A percentile compares a stretch with the other conserved stretches of the same genome.
Conservation (phyloP, 1,140 invertebrate species). For the Drosophila seguyi region DNA sequence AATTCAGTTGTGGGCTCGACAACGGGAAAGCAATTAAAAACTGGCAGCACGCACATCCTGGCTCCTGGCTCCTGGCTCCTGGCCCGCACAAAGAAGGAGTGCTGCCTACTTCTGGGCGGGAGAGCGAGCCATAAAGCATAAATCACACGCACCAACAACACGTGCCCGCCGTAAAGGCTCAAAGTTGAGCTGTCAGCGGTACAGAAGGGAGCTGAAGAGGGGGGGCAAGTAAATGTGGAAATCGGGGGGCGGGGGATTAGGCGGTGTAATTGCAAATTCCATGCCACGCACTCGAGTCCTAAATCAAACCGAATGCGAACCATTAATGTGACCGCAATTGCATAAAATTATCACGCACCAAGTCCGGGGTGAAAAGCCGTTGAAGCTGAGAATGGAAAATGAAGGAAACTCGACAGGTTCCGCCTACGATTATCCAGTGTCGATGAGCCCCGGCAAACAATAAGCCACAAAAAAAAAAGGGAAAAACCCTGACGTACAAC, state of each 20-base stretch:
- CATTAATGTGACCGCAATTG: conserved; percentile 76
- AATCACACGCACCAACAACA: conserved; percentile 68
- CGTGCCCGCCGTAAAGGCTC: conserved; percentile 69
- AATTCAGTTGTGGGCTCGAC: conserved; percentile 58
- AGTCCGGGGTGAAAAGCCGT: conserved; percentile 6
- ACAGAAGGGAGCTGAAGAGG: not conserved
- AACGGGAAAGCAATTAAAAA: conserved; percentile 75
- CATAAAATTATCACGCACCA: conserved; percentile 73
- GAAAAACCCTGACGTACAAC: not conserved
- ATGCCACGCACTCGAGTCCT: conserved; percentile 65
- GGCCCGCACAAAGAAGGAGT: conserved; percentile 14
- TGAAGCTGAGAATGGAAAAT: not conserved
- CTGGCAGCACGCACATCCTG: conserved; percentile 66
- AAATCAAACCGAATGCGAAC: conserved; percentile 77
- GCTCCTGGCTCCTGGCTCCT: conserved; percentile 4
- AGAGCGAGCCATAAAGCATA: conserved; percentile 47
- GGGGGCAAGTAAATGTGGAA: not conserved
- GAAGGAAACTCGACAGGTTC: conserved; percentile 13
- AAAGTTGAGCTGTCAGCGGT: conserved; percentile 69
- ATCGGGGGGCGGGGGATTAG: conserved; percentile 10
- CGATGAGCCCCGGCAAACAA: conserved; percentile 14
- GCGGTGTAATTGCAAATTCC: conserved; percentile 73
- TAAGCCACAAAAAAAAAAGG: not conserved
- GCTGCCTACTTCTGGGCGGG: conserved; percentile 32
- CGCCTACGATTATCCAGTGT: conserved; percentile 3